Evolutionary conservation across 2,797 vertebrate species (phyloP).

Genomic region (Schizopygopsis pylzovi): DNA sequence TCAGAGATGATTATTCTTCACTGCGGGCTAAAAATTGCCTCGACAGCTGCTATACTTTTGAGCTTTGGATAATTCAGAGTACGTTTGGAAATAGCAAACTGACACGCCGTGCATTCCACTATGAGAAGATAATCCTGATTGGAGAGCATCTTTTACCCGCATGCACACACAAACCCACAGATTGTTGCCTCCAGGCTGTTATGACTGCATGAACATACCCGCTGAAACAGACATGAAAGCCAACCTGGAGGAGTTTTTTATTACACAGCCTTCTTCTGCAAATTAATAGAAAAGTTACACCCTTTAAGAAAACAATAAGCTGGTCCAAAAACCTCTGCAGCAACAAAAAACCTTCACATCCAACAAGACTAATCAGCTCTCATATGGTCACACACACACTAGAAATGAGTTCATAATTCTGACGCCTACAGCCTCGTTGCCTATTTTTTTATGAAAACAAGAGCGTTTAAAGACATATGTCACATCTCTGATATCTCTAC

Average conservation of each 20-base stretch:
- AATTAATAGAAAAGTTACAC: constrained; percentile 79
- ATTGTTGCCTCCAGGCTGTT: constrained; percentile 74
- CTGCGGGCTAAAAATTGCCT: constrained; percentile 37
- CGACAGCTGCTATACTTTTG: constrained; percentile 42
- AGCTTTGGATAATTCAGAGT: constrained; percentile 53
- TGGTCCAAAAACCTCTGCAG: constrained; percentile 64
- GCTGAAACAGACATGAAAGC: constrained; percentile 80
- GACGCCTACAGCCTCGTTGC: not conserved
- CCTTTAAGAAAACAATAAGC: constrained; percentile 76
- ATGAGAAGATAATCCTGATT: constrained; percentile 71
- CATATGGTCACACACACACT: not conserved
- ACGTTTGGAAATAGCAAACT: constrained; percentile 56
- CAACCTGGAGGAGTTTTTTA: constrained; percentile 70
- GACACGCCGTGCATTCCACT: constrained; percentile 72
- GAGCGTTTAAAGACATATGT: constrained; percentile 36
- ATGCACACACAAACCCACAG: constrained; percentile 58
- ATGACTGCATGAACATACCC: constrained; percentile 74
- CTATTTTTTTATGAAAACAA: constrained; percentile 11
- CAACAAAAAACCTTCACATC: constrained; percentile 47
- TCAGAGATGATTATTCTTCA: constrained; percentile 29
- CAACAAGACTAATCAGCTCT: constrained; percentile 57
- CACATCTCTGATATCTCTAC: constrained; percentile 27
- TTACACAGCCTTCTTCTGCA: constrained; percentile 66
- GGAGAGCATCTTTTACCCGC: constrained; percentile 62
- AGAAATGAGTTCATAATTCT: constrained; percentile 14